Conservation (phyloP, 1,140 invertebrate genomes). For the Zaprionus capensis region DNA sequence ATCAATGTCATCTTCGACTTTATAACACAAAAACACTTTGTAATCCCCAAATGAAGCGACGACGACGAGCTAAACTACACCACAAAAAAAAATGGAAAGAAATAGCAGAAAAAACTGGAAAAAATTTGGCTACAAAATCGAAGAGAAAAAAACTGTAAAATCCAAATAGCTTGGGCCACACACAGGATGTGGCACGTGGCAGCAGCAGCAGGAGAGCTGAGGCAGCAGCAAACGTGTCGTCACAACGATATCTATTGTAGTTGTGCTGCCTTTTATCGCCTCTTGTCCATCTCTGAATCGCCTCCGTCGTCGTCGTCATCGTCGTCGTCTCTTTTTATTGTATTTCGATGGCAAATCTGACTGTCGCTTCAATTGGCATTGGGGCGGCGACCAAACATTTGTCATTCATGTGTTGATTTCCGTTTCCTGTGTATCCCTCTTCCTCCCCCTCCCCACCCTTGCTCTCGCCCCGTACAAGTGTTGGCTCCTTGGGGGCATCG, state of each 20-base stretch:
- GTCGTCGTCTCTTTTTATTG: constrained; percentile 24
- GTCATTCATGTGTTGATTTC: constrained; percentile 84
- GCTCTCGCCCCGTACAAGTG: constrained; percentile 52
- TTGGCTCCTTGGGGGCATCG: constrained; percentile 82
- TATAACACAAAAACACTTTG: constrained; percentile 83
- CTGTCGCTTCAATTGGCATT: constrained; percentile 53
- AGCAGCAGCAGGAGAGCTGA: background rate
- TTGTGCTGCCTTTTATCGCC: constrained; percentile 74
- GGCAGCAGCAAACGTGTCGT: constrained; percentile 1
- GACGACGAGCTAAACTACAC: constrained; percentile 11
- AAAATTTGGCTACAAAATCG: constrained; percentile 18
- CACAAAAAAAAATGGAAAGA: constrained; percentile 17
- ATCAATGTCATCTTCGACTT: constrained; percentile 82
- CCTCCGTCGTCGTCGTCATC: background rate
- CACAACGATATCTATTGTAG: constrained; percentile 63
- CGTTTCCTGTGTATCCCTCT: constrained; percentile 61
- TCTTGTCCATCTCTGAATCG: constrained; percentile 46
- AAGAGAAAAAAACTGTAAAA: constrained; percentile 36
- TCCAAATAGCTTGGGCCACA: constrained; percentile 30
- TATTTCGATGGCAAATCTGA: constrained; percentile 40
- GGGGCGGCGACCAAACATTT: constrained; percentile 66
- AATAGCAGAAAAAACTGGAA: constrained; percentile 9
- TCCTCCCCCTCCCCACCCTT: background rate
- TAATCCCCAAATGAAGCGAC: constrained; percentile 82
- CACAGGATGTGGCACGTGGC: constrained; percentile 17